These are phyloP conservation scores for Ursus arctos DNA, from an alignment of 2,113 vertebrate genomes.

Conservation along the genomic window DNA sequence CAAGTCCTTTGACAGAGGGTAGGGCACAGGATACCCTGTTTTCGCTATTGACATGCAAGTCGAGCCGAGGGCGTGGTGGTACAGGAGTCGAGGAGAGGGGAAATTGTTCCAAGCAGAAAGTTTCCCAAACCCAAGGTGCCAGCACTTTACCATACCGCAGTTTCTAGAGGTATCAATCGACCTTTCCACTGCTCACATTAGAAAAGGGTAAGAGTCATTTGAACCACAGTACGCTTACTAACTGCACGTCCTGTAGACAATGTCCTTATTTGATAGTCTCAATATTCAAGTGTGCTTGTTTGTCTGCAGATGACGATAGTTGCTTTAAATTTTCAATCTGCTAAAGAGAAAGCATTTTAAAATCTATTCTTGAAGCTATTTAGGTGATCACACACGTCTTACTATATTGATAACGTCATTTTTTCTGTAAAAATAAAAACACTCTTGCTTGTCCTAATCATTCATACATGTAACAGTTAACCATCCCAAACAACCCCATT, in stretches of 20 bases:
- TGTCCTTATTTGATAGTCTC: neutral
- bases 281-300: neutral
- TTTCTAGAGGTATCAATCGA: neutral
- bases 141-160: neutral
- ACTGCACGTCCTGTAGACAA: neutral
- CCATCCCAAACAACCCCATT: neutral
- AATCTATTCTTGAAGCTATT: neutral
- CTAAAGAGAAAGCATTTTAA: neutral
- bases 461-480: conserved; percentile 6
- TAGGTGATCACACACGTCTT: neutral
- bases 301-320: neutral
- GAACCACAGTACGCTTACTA: neutral
- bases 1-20: neutral
- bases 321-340: neutral
- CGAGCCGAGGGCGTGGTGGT: neutral
- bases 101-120: neutral
- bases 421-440: conserved; percentile 36
- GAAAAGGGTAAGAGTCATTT: neutral
- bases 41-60: neutral
- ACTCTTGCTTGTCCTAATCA: neutral
- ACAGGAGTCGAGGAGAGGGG: neutral
- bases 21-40: neutral
- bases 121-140: neutral
- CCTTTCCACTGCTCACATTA: neutral
- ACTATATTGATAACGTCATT: neutral